Base-by-base conservation (phyloP, 2,797 vertebrate species). In the Argya squamiceps region DNA sequence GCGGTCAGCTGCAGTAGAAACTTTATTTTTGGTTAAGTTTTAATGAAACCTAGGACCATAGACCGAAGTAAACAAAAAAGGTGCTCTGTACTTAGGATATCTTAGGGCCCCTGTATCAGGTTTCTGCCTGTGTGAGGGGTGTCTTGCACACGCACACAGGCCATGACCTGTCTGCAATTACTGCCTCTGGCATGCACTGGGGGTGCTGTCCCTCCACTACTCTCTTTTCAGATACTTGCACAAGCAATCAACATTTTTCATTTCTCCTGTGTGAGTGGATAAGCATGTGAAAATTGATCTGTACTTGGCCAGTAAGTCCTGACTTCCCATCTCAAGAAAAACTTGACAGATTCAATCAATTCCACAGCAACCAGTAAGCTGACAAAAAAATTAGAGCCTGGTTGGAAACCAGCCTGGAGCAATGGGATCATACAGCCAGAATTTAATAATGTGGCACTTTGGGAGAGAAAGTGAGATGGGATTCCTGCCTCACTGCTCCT, bases 311-410 rank as follows among this genome's bases (percentile, higher is more conserved):
- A 34, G 36, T 59, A 74, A 67, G 80, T 82, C 59, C 43, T 89
- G 29, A 23, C 56, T 52, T 93, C 52, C 68, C 9, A 39, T 59
- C 60, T 93, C 84, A 56, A 71, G 77, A 71, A 92, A 81, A 60
- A 6, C 32, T 80, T 87, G 78, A 88, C 36, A 91, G 60, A 59
- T 76, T 92, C 41, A 29, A 83, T 92, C 59, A 91, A 82, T 91
- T 84, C 52, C 37, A 34, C 52, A 83, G 43, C 37, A 39, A 56
- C 6, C 21, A 91, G 52, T 37, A 74, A 74, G 32, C 13, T 64
- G 74, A 84, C 39, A 80, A 63, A 76, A 81, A 87, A 64, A 41
- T 23, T 30, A 41, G 39, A 77, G 47, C 9, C 62, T 74, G 16
- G 26, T 29, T 89, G 56, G 49, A 59, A 88, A 71, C 63, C 50